These are phyloP conservation scores for Amiota communis DNA, from an alignment of 2,888 invertebrate genomes.

Conservation along the genomic window DNA sequence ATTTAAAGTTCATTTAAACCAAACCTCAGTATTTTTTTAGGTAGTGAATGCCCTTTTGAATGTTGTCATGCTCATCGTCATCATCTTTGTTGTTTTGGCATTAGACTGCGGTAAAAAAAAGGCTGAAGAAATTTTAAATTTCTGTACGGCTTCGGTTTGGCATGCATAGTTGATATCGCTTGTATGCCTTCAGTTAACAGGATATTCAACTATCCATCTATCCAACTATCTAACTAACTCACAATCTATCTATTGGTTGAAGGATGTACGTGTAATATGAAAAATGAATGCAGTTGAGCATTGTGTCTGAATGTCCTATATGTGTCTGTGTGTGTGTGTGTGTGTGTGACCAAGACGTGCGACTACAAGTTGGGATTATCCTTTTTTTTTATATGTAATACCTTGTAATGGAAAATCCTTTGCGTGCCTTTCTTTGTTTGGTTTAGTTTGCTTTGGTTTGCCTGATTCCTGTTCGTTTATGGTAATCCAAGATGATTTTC, in stretches of 20 bases:
- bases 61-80: neutral
- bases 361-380: constrained; percentile 16
- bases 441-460: neutral
- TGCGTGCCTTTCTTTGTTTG: too few species aligned
- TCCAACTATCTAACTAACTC: neutral
- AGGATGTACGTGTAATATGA: constrained; percentile 11
- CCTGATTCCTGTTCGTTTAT: constrained; percentile 48
- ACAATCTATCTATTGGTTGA: too few species aligned
- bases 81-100: neutral
- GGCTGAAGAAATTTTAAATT: constrained; percentile 16
- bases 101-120: constrained; percentile 25
- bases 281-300: constrained; percentile 27
- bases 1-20: too few species aligned
- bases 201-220: neutral
- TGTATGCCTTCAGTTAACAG: constrained; percentile 13
- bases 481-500: constrained; percentile 63
- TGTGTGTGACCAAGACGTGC: neutral
- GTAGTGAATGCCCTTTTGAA: neutral
- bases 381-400: constrained; percentile 1
- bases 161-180: constrained; percentile 7
- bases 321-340: neutral
- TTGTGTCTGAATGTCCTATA: too few species aligned
- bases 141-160: neutral
- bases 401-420: neutral
- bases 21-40: too few species aligned